Base-by-base conservation (phyloP, 2,113 vertebrate species). In the Arothron firmamentum region DNA sequence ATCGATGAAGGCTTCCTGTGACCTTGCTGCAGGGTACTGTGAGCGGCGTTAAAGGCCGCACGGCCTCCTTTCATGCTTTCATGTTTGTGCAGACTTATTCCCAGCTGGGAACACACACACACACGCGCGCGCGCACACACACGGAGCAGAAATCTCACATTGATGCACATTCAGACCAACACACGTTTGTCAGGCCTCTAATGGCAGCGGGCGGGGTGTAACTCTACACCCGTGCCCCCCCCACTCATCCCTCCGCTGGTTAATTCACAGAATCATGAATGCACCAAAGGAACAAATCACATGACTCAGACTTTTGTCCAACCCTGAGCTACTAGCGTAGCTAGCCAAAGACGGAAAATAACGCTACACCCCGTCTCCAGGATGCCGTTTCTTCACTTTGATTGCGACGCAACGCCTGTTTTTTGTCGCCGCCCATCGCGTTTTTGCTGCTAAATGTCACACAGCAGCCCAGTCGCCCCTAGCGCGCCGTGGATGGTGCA, bases 1-100 rank as follows among this genome's bases (percentile, higher is more conserved):
- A 83, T 88, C 59, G 80, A 83, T 83, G 62, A 56, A 68, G 41
- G 77, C 70, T 71, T 77, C 73, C 62, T 67, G 9, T 83, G 82
- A 86, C 89, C 83, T 88, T 85, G 86, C 81, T 83, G 72, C 67
- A 56, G 76, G 81, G 79, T 45, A 53, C 61, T 62, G 78, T 55
- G 75, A 80, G 61, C 4, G 7, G 63, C 58, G 74, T 67, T 56
- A 66, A 64, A 79, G 70, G 74, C 67, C 65, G 62, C 58, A 53
- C 19, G 1, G 53, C 16, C 54, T 65, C 58, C 67, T 68, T 58
- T 77, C 66, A 53, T 72, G 54, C 49, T 75, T 65, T 71, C 67
- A 62, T 67, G 70, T 59, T 75, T 65, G 55, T 43, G 69, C 56
- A 63, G 49, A 74, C 72, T 65, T 59, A 21, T 61, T 72, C 70